Conservation (phyloP, 2,113 vertebrate species). For the Choloepus hoffmanni region DNA sequence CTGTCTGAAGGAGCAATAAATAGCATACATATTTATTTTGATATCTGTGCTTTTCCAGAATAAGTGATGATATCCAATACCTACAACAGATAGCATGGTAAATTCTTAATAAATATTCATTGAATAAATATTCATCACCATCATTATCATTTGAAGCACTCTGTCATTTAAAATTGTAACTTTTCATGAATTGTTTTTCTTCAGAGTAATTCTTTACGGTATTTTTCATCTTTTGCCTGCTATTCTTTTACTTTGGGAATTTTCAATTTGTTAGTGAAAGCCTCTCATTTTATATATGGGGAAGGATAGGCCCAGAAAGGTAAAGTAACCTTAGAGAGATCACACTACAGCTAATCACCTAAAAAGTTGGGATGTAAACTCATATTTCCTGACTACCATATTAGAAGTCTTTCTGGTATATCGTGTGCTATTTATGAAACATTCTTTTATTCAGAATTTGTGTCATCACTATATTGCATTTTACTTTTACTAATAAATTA, state of each 20-base stretch:
- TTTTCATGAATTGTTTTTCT: not conserved
- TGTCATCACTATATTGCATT: not conserved
- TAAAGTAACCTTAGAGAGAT: not conserved
- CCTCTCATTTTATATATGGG: not conserved
- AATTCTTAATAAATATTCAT: not conserved
- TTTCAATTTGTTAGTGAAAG: not conserved
- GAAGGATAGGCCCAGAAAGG: not conserved
- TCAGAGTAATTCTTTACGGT: not conserved
- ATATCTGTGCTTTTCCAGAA: not conserved
- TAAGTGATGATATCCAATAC: not conserved
- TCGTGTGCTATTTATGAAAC: not conserved
- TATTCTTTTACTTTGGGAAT: not conserved
- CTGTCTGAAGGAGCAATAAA: not conserved
- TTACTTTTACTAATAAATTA: conserved; percentile 44
- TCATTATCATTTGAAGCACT: conserved; percentile 8
- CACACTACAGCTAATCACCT: not conserved
- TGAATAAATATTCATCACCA: not conserved
- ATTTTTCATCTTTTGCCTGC: not conserved
- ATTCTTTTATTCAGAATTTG: not conserved
- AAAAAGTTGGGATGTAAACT: not conserved
- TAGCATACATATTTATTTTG: not conserved
- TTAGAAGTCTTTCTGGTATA: not conserved
- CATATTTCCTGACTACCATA: not conserved
- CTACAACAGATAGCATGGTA: not conserved
- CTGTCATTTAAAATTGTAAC: not conserved